Percentiles rank a stretch among this genome's conserved stretches.
phyloP scores from a whole-genome alignment of 23 tunicate species.

The Ciona savignyi region DNA sequence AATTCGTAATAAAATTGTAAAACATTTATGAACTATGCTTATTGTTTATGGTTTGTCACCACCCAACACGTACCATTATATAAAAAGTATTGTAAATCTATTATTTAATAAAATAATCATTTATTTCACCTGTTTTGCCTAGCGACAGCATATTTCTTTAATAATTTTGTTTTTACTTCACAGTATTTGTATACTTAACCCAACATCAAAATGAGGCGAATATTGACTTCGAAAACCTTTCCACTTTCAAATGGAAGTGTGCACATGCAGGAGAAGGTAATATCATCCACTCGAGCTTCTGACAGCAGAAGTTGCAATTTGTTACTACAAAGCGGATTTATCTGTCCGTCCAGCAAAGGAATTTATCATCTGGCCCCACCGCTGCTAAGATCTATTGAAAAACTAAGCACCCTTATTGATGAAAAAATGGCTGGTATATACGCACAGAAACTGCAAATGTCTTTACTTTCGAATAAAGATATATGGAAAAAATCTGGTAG shows the following conservation, averaged over 20 bases:
- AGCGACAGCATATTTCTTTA: no score
- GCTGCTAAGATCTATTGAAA: slow-evolving; percentile 40
- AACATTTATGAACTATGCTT: no score
- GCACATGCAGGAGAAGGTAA: not conserved
- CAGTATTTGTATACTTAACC: no score
- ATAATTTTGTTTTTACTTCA: no score
- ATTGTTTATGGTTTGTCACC: no score
- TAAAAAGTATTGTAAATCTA: no score
- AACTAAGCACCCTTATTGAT: slow-evolving; percentile 51
- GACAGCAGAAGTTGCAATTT: slow-evolving; percentile 37
- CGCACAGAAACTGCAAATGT: slow-evolving; percentile 58
- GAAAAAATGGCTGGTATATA: slow-evolving; percentile 42
- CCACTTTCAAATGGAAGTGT: not conserved
- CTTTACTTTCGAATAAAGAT: slow-evolving; percentile 23
- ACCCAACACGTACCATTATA: no score
- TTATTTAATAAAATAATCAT: no score
- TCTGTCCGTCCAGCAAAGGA: slow-evolving; percentile 30
- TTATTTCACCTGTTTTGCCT: no score
- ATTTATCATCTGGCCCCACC: slow-evolving; percentile 51
- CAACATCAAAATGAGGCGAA: not conserved
- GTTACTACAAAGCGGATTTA: slow-evolving; percentile 37
- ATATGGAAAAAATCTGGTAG: slow-evolving; percentile 48
- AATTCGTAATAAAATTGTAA: no score
- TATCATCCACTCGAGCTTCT: slow-evolving; percentile 5
- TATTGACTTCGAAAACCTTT: not conserved